Conservation (phyloP, 2,888 invertebrate species). For the Tetrapedia diversipes region DNA sequence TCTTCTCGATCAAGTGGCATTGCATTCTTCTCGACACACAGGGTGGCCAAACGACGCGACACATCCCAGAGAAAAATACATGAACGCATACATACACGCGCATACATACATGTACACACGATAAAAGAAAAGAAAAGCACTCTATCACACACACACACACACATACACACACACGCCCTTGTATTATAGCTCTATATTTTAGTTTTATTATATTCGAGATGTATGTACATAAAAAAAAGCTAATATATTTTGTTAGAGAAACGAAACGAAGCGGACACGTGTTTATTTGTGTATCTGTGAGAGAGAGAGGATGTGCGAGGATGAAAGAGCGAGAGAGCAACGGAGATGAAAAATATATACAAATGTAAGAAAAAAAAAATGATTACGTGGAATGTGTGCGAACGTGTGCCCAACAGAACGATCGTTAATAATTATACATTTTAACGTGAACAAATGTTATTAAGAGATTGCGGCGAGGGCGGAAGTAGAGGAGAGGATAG, state of each 20-base stretch:
- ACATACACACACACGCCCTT: constrained; percentile 57
- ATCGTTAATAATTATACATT: constrained; percentile 44
- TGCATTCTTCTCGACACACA: constrained; percentile 27
- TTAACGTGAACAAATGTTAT: constrained; percentile 29
- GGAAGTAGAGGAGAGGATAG: constrained; percentile 30
- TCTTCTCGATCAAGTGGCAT: constrained; percentile 17
- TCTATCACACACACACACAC: neutral
- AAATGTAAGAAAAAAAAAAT: neutral
- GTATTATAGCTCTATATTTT: constrained; percentile 76
- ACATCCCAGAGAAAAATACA: constrained; percentile 12
- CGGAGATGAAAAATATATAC: neutral
- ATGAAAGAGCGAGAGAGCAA: constrained; percentile 8
- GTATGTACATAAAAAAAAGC: constrained; percentile 74
- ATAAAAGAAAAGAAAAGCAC: constrained; percentile 19
- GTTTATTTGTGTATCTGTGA: constrained; percentile 44
- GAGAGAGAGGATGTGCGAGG: constrained; percentile 3
- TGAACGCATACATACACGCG: neutral
- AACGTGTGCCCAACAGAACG: constrained; percentile 38
- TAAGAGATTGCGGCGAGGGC: constrained; percentile 26
- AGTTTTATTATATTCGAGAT: constrained; percentile 74
- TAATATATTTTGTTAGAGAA: constrained; percentile 78
- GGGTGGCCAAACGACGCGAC: constrained; percentile 26
- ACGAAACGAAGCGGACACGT: constrained; percentile 42
- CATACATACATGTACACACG: too few species aligned
- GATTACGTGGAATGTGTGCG: constrained; percentile 24